Evolutionary conservation across 1,140 invertebrate species (phyloP).

Genomic region (Arion vulgaris): DNA sequence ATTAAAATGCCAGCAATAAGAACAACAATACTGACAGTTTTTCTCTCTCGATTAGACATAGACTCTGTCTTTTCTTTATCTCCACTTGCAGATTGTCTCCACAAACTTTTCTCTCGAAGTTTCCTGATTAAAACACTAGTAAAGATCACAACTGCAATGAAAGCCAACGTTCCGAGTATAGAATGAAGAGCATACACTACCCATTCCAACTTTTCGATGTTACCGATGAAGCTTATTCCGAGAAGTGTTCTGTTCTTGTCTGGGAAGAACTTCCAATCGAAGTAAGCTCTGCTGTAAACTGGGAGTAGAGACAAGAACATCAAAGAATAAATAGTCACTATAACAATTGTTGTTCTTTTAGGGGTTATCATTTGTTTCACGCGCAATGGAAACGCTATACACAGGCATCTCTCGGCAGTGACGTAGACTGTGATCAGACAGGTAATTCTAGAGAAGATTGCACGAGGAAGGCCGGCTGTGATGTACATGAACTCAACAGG

Average conservation of each 20-base stretch:
- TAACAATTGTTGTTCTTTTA: not conserved
- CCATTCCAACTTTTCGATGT: not conserved
- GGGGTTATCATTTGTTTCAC: constrained; percentile 10
- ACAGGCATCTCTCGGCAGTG: constrained; percentile 1
- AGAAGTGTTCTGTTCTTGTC: constrained; percentile 23
- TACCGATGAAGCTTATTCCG: not conserved
- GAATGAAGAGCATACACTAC: not conserved
- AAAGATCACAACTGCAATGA: not conserved
- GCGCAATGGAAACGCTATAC: not conserved
- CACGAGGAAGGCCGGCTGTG: not conserved
- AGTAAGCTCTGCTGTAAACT: not conserved
- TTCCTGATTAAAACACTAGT: not conserved
- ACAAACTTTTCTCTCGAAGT: not conserved
- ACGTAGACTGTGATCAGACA: constrained; percentile 13
- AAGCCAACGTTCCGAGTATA: not conserved
- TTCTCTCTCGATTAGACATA: not conserved
- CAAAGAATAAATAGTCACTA: not conserved
- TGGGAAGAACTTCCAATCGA: constrained; percentile 6
- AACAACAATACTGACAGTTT: not conserved
- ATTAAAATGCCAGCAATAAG: not conserved
- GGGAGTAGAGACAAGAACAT: not conserved
- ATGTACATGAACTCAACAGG: not conserved
- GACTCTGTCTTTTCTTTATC: not conserved
- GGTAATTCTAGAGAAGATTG: not conserved
- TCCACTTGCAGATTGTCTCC: not conserved